Conservation (phyloP, 1,140 invertebrate species). For the Dysdera silvatica region DNA sequence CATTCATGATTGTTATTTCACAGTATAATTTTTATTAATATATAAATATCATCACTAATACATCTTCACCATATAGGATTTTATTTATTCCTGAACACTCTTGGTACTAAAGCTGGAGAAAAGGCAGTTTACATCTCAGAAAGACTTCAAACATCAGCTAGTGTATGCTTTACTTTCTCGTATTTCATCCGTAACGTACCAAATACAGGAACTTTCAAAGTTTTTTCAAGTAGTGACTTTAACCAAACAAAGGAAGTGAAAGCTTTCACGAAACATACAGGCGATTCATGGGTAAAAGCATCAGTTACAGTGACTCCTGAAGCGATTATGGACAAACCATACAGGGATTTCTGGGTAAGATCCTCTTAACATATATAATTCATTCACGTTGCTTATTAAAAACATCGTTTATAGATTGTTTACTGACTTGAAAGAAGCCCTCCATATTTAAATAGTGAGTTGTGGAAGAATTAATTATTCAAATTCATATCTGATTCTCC, state of each 20-base stretch:
- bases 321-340: not conserved
- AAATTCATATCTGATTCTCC: too few relatives aligned
- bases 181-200: constrained; percentile 1
- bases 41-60: too few relatives aligned
- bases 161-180: constrained; percentile 22
- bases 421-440: too few relatives aligned
- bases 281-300: constrained; percentile 10
- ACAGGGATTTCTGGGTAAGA: constrained; percentile 22
- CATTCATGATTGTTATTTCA: too few relatives aligned
- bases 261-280: constrained; percentile 3
- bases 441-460: too few relatives aligned
- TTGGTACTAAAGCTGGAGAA: not conserved
- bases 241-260: not conserved
- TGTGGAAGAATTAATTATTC: too few relatives aligned
- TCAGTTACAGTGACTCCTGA: constrained; percentile 5
- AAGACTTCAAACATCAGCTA: not conserved
- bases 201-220: not conserved
- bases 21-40: too few relatives aligned
- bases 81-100: constrained; percentile 13
- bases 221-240: constrained; percentile 9
- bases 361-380: not conserved
- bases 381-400: too few relatives aligned
- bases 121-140: constrained; percentile 25
- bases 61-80: constrained; percentile 1
- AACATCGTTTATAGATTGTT: too few relatives aligned